phyloP scores from a whole-genome alignment of 2,888 invertebrate genomes.

The Cantharis lateralis region DNA sequence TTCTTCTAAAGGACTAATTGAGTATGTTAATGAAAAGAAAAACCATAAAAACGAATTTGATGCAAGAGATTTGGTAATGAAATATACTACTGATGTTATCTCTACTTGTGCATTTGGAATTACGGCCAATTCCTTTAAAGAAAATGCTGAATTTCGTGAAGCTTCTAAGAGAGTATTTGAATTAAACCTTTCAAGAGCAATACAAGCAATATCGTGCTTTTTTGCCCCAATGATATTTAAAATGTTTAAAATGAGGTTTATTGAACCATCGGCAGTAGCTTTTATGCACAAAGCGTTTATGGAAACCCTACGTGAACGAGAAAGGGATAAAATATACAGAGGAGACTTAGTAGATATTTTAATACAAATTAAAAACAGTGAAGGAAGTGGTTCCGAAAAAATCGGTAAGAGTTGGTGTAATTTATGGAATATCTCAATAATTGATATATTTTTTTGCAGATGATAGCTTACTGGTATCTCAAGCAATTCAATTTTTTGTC shows the following conservation, averaged over 20 bases:
- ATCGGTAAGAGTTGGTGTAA: neutral
- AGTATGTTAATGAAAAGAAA: slow-evolving; percentile 50
- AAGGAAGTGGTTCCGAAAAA: neutral
- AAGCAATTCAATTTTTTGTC: slow-evolving; percentile 52
- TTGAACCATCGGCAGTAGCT: neutral
- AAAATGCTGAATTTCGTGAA: slow-evolving; percentile 50
- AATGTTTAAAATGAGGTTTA: neutral
- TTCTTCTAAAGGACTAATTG: slow-evolving; percentile 43
- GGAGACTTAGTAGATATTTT: neutral
- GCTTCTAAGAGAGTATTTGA: slow-evolving; percentile 50
- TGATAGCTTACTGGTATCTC: slow-evolving; percentile 34
- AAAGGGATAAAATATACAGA: neutral
- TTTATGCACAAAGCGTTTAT: neutral
- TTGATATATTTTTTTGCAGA: slow-evolving; percentile 8
- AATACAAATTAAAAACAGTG: neutral
- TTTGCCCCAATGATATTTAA: neutral
- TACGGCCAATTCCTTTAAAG: slow-evolving; percentile 51
- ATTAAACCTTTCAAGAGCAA: slow-evolving; percentile 38
- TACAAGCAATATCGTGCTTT: neutral
- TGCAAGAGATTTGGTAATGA: slow-evolving; percentile 48
- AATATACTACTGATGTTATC: slow-evolving; percentile 57
- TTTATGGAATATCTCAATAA: neutral
- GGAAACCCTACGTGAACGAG: neutral
- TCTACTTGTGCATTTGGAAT: slow-evolving; percentile 57
- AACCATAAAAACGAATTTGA: slow-evolving; percentile 39